Evolutionary conservation across 2,797 vertebrate genomes (phyloP).

Genomic region (Danionella dracula): DNA sequence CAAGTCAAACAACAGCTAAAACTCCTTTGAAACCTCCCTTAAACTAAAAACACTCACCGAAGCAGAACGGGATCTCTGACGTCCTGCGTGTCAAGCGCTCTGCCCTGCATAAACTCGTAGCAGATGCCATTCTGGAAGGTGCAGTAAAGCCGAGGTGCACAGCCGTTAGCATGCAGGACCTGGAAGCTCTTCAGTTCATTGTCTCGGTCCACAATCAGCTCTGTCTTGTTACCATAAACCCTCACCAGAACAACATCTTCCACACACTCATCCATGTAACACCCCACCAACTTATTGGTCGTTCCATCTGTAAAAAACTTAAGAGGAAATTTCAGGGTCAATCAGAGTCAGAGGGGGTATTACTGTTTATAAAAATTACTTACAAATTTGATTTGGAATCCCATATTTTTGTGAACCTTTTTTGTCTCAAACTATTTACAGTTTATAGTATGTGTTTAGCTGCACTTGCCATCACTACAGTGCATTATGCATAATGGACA

Average conservation of each 20-base stretch:
- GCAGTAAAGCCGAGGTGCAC: conserved; percentile 92
- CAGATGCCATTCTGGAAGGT: conserved; percentile 94
- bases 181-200: conserved; percentile 94
- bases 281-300: conserved; percentile 95
- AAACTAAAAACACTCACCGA: conserved; percentile 22
- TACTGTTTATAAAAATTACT: too few relatives aligned
- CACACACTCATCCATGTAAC: conserved; percentile 80
- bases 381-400: too few relatives aligned
- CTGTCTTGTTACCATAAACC: conserved; percentile 89
- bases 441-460: too few relatives aligned
- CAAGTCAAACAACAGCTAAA: too few relatives aligned
- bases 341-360: too few relatives aligned
- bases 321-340: too few relatives aligned
- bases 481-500: too few relatives aligned
- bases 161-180: conserved; percentile 87
- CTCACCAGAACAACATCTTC: conserved; percentile 87
- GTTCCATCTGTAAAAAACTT: conserved; percentile 93
- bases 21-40: too few relatives aligned
- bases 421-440: too few relatives aligned
- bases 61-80: conserved; percentile 78
- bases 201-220: conserved; percentile 91
- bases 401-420: too few relatives aligned
- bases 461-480: too few relatives aligned
- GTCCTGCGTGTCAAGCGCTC: conserved; percentile 84
- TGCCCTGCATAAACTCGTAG: conserved; percentile 90